These are phyloP conservation scores for Scylla paramamosain DNA, from an alignment of 1,140 invertebrate species.

Conservation along the genomic window DNA sequence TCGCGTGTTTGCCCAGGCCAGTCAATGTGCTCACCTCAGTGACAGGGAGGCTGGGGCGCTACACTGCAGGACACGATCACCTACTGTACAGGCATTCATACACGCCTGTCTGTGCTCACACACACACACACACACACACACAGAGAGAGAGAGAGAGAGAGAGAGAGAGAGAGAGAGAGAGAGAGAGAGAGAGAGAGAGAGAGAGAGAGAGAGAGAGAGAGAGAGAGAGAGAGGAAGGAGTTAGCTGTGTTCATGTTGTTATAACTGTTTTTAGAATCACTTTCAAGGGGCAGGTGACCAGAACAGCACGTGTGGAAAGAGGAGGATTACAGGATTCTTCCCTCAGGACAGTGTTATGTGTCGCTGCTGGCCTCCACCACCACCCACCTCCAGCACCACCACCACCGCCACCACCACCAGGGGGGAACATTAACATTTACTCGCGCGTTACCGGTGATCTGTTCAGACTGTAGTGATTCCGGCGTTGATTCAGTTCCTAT, in stretches of 20 bases:
- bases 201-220: too few relatives aligned
- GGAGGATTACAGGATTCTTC: too few relatives aligned
- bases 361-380: too few relatives aligned
- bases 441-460: not conserved
- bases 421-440: not conserved
- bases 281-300: too few relatives aligned
- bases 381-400: too few relatives aligned
- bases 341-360: too few relatives aligned
- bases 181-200: too few relatives aligned
- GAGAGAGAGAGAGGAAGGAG: too few relatives aligned
- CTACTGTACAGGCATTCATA: not conserved
- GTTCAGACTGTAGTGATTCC: not conserved
- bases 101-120: not conserved
- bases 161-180: too few relatives aligned
- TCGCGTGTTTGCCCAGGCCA: not conserved
- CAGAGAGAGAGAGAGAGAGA: not conserved
- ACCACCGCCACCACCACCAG: not conserved
- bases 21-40: not conserved
- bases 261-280: too few relatives aligned
- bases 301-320: too few relatives aligned
- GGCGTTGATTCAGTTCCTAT: not conserved
- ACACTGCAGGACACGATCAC: not conserved
- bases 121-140: conserved; percentile 8
- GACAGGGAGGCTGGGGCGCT: not conserved
- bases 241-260: too few relatives aligned